Evolutionary conservation across 2,113 vertebrate species (phyloP), one percentile per base, ranked within the genome.

Genomic region (Thunnus thynnus): DNA sequence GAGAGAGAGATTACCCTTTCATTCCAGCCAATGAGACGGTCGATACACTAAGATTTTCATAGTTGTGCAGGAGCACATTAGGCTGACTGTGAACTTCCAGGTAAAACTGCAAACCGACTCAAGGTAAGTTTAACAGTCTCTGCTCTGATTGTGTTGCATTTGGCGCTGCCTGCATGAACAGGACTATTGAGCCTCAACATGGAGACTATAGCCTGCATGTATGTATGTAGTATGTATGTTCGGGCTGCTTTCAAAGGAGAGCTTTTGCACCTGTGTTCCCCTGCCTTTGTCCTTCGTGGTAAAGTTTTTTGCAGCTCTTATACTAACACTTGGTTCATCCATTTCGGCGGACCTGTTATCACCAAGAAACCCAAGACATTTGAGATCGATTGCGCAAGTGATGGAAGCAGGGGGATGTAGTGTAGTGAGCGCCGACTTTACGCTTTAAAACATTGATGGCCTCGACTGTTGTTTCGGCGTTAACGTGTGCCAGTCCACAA

Each of bases 191-290:
- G 74, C n/a, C 74, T 52, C 76, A 89, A 89, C 89, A 89, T 85
- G 89, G 91, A 91, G 88, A 85, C 83, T 68, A 78, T 76, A 84
- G 84, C 62, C 63, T 67, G 56, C 48, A 74, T 73, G 84, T 73
- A 91, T 83, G 62, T 41, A 52, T 67, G 78, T n/a, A 16, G 70
- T 67, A 44, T 78, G 55, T 81, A 54, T 18, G 36, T 66, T 5
- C n/a, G 50, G 46, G 25, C 71, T 83, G 62, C 5, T 67, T 12
- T 68, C 70, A 76, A 84, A 71, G 51, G 47, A 79, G 76, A 90
- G 73, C 82, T 83, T 91, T 84, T 90, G 90, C 92, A 93, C 92
- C 91, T 93, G 91, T 91, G 80, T 89, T 78, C 36, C 22, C 22
- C 82, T 61, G 82, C 61, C 78, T 88, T 90, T 93, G 88, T 85